phyloP scores from a whole-genome alignment of 2,113 vertebrate genomes.

The Falcunculus frontatus region DNA sequence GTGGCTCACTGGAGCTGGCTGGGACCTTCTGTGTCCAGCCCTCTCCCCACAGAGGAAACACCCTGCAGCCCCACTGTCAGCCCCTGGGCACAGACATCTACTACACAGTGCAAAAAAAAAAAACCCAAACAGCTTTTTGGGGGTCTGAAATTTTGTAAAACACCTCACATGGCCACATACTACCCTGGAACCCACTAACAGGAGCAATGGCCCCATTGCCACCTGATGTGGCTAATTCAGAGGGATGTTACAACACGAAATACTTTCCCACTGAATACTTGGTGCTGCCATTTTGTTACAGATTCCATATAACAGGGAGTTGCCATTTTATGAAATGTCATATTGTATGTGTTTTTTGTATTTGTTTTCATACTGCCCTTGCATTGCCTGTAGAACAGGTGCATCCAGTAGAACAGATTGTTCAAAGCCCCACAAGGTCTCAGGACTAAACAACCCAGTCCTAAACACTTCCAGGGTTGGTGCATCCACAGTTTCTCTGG shows the following conservation, averaged over 20 bases:
- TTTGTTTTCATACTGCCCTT: not conserved
- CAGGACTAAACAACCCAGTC: not conserved
- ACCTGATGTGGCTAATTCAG: not conserved
- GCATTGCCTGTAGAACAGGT: not conserved
- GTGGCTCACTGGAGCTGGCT: not conserved
- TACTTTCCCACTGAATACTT: not conserved
- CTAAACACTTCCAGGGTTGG: not conserved
- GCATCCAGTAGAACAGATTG: not conserved
- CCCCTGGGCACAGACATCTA: fast-evolving
- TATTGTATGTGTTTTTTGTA: fast-evolving
- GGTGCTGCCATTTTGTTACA: not conserved
- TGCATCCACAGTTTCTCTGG: not conserved
- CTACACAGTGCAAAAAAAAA: not conserved
- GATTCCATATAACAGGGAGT: not conserved
- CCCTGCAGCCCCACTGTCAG: not conserved
- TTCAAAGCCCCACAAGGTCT: not conserved
- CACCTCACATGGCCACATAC: too few species aligned
- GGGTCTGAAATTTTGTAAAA: not conserved
- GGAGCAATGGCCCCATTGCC: not conserved
- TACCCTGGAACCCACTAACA: not conserved
- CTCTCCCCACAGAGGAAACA: not conserved
- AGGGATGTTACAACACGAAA: not conserved
- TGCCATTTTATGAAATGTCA: not conserved
- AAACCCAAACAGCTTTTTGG: not conserved
- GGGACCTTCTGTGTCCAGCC: not conserved